These are phyloP conservation scores for Parotocinclus haroldoi DNA, from an alignment of 2,797 vertebrate genomes.

Conservation along the genomic window DNA sequence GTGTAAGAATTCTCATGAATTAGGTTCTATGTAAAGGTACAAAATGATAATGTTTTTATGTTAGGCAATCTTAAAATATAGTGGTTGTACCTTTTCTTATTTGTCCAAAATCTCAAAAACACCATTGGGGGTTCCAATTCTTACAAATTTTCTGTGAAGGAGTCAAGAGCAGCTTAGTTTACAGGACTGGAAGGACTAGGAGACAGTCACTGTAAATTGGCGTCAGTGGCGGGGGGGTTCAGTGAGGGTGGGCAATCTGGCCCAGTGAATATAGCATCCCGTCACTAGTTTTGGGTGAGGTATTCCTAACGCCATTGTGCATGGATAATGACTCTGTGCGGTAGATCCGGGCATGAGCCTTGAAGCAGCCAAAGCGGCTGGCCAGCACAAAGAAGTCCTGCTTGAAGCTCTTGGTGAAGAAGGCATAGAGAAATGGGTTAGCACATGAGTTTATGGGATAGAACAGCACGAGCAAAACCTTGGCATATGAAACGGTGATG, in stretches of 20 bases:
- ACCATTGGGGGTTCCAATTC: neutral
- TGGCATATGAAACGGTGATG: slow-evolving; percentile 91
- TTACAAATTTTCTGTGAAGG: neutral
- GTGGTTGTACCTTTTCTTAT: too few relatives aligned
- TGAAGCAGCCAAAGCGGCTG: slow-evolving; percentile 87
- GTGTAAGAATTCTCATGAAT: neutral
- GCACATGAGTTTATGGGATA: slow-evolving; percentile 96
- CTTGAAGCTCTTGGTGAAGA: slow-evolving; percentile 91
- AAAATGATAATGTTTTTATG: too few relatives aligned
- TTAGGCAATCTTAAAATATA: too few relatives aligned
- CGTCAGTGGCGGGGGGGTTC: slow-evolving; percentile 27
- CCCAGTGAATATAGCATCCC: slow-evolving; percentile 72
- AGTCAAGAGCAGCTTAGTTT: slow-evolving; percentile 10
- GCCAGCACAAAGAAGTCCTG: slow-evolving; percentile 89
- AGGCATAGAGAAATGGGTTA: slow-evolving; percentile 96
- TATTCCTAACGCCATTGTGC: slow-evolving; percentile 75
- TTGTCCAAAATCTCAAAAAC: too few relatives aligned
- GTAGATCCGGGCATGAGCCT: slow-evolving; percentile 86
- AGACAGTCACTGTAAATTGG: neutral
- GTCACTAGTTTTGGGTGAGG: slow-evolving; percentile 71
- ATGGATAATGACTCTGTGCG: slow-evolving; percentile 84
- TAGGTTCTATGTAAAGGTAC: neutral
- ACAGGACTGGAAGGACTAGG: too few relatives aligned
- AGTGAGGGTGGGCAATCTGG: slow-evolving; percentile 67
- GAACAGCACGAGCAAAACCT: slow-evolving; percentile 92